Conservation (phyloP, 1,140 invertebrate genomes). For the Nasonia giraulti region DNA sequence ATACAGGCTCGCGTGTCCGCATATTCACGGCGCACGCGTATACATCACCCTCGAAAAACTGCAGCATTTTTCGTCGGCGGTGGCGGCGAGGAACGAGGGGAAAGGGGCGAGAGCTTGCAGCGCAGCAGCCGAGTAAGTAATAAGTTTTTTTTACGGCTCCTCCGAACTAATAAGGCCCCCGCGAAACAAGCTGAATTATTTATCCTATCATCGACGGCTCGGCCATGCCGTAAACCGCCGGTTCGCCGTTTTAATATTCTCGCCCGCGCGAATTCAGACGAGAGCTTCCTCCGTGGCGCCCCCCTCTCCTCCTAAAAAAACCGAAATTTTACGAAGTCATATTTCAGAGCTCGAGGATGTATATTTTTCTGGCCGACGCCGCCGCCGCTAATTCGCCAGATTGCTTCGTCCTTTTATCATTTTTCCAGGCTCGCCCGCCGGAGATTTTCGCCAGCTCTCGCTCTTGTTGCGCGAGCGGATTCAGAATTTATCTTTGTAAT, state of each 20-base stretch:
- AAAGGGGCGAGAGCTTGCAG: not conserved
- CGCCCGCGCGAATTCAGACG: slow-evolving; percentile 58
- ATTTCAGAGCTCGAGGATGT: slow-evolving; percentile 39
- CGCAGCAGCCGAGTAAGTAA: slow-evolving; percentile 65
- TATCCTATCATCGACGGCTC: slow-evolving; percentile 65
- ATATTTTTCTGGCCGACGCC: slow-evolving; percentile 10
- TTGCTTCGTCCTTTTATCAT: slow-evolving; percentile 48
- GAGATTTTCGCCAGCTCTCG: slow-evolving; percentile 7
- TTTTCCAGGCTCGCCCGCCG: slow-evolving; percentile 12
- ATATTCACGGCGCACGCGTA: not conserved
- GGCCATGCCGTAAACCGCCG: slow-evolving; percentile 57
- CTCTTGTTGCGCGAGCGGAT: slow-evolving; percentile 4
- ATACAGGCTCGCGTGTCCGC: not conserved
- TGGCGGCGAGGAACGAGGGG: slow-evolving; percentile 20
- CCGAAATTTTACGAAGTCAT: slow-evolving; percentile 51
- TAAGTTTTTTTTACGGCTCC: slow-evolving; percentile 72
- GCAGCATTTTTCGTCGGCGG: not conserved
- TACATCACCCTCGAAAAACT: slow-evolving; percentile 11
- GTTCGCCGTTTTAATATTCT: slow-evolving; percentile 61
- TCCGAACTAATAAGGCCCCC: slow-evolving; percentile 69
- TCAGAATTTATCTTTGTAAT: slow-evolving; percentile 43
- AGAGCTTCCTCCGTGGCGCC: slow-evolving; percentile 6
- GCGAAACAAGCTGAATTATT: slow-evolving; percentile 71
- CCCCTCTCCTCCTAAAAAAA: slow-evolving; percentile 18
- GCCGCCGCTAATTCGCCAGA: slow-evolving; percentile 42